phyloP scores from a whole-genome alignment of 2,797 vertebrate genomes.

The Hydrophis major region DNA sequence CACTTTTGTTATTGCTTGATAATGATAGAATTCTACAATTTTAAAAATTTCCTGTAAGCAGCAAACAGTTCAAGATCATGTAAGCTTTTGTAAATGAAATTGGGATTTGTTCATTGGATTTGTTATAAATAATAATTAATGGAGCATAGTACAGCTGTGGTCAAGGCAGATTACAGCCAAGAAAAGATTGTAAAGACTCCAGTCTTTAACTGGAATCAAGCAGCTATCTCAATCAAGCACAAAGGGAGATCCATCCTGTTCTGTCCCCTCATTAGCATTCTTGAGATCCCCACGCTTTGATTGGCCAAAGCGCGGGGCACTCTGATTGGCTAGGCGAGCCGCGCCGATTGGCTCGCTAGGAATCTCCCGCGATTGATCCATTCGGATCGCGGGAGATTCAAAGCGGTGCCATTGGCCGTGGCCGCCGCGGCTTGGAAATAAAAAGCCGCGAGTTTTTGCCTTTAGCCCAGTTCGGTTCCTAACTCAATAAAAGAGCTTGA shows the following conservation, averaged over 20 bases:
- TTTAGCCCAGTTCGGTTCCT: too few species aligned
- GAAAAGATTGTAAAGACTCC: not conserved
- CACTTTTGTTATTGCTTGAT: not conserved
- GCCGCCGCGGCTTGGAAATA: too few species aligned
- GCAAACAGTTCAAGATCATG: not conserved
- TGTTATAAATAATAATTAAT: not conserved
- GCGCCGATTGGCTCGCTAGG: too few species aligned
- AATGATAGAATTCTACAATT: not conserved
- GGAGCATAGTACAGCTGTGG: not conserved
- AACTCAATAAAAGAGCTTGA: too few species aligned
- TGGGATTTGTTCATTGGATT: not conserved
- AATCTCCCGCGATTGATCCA: too few species aligned
- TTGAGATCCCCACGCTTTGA: too few species aligned
- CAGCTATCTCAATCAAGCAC: not conserved
- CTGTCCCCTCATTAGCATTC: too few species aligned
- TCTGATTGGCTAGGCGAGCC: too few species aligned
- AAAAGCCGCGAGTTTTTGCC: too few species aligned
- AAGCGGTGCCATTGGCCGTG: too few species aligned
- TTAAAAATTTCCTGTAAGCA: not conserved
- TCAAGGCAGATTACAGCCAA: not conserved
- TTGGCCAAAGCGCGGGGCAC: too few species aligned
- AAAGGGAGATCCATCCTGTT: not conserved
- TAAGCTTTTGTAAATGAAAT: not conserved
- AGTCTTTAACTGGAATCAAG: not conserved
- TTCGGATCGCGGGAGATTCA: too few species aligned